These are phyloP conservation scores for Collichthys lucidus DNA, from an alignment of 2,113 vertebrate species.

Conservation along the genomic window DNA sequence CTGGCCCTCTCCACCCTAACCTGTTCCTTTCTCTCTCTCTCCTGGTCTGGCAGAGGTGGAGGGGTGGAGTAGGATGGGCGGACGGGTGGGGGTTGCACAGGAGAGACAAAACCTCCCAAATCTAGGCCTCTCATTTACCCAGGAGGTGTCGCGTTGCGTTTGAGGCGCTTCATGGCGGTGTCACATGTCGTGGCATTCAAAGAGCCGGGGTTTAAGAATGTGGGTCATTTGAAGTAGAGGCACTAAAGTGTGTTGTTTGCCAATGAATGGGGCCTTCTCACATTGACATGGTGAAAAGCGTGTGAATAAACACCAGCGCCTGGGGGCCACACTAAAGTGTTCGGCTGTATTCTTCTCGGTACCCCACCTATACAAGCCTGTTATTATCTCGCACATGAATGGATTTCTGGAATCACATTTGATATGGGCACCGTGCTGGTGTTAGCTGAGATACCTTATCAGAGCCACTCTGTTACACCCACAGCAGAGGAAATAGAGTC, in stretches of 20 bases:
- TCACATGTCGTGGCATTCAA: conserved; percentile 80
- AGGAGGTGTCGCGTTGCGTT: conserved; percentile 77
- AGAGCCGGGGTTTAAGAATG: conserved; percentile 80
- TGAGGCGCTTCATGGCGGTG: conserved; percentile 70
- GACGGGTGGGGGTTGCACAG: neutral
- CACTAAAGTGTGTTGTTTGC: conserved; percentile 84
- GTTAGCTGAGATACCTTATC: conserved; percentile 55
- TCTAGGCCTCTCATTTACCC: conserved; percentile 76
- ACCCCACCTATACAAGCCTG: conserved; percentile 78
- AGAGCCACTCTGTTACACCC: conserved; percentile 28
- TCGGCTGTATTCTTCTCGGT: conserved; percentile 71
- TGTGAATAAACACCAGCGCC: conserved; percentile 82
- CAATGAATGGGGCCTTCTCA: conserved; percentile 83
- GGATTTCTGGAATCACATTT: conserved; percentile 61
- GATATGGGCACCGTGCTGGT: conserved; percentile 61
- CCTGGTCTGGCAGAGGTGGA: conserved; percentile 16
- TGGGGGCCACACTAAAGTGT: conserved; percentile 77
- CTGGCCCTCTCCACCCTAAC: conserved; percentile 56
- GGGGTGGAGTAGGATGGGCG: neutral
- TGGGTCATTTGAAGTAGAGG: conserved; percentile 84
- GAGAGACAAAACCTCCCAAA: conserved; percentile 73
- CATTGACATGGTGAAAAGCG: conserved; percentile 81
- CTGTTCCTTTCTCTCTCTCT: conserved; percentile 40
- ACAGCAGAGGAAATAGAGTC: conserved; percentile 29
- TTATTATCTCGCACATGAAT: conserved; percentile 78